phyloP scores from a whole-genome alignment of 2,797 vertebrate species.

The Anolis apletophallus region DNA sequence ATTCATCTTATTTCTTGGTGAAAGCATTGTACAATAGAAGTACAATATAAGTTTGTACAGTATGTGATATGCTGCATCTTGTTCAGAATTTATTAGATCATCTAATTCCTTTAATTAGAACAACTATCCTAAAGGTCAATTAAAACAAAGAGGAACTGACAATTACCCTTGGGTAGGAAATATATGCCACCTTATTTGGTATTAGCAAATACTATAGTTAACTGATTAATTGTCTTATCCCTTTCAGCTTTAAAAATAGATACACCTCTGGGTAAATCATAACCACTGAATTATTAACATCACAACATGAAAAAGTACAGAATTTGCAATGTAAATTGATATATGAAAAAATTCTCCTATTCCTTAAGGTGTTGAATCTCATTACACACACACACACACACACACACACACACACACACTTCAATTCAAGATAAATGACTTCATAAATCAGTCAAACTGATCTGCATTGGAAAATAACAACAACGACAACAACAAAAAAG shows the following conservation, averaged over 20 bases:
- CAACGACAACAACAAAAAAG: no score
- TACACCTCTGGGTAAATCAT: constrained; percentile 51
- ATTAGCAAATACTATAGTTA: constrained; percentile 61
- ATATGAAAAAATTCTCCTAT: constrained; percentile 40
- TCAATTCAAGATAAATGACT: not conserved
- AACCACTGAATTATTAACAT: constrained; percentile 47
- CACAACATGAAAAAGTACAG: constrained; percentile 60
- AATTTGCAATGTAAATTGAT: constrained; percentile 49
- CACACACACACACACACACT: not conserved
- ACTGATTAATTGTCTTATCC: constrained; percentile 61
- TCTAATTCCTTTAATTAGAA: constrained; percentile 53
- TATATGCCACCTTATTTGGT: constrained; percentile 63
- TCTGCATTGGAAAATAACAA: not conserved
- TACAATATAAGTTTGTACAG: constrained; percentile 21
- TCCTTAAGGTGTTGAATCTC: constrained; percentile 39
- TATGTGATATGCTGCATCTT: not conserved
- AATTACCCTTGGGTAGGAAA: constrained; percentile 52
- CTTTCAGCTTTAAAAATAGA: constrained; percentile 49
- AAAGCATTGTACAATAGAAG: constrained; percentile 17
- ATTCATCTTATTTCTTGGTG: not conserved
- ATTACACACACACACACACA: not conserved
- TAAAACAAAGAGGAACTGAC: constrained; percentile 54
- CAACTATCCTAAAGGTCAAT: constrained; percentile 52
- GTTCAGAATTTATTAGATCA: constrained; percentile 33
- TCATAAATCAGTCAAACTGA: not conserved